Percentiles rank a stretch among this genome's conserved stretches.
These are phyloP conservation scores for Polydrusus tereticollis DNA, from an alignment of 2,888 invertebrate species.

Conservation along the genomic window DNA sequence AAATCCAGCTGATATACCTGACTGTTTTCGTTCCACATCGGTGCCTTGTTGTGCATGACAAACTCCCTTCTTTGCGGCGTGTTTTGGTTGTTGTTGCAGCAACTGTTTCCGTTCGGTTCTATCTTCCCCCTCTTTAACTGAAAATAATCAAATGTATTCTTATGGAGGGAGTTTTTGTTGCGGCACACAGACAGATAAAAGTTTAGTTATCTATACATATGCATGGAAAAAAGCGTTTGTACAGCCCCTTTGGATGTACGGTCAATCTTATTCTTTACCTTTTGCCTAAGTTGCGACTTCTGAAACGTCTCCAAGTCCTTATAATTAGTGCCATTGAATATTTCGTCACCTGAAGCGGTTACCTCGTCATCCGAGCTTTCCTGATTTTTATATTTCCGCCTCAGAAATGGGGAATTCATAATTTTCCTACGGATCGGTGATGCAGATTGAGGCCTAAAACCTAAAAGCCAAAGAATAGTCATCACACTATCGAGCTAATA, in stretches of 20 bases:
- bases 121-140: constrained; percentile 82
- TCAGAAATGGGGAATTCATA: constrained; percentile 87
- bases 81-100: constrained; percentile 64
- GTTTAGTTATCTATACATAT: too few relatives aligned
- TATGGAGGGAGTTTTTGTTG: neutral
- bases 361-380: constrained; percentile 86
- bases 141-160: constrained; percentile 46
- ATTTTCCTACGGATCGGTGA: constrained; percentile 85
- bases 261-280: constrained; percentile 71
- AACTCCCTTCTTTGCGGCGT: constrained; percentile 81
- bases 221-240: too few relatives aligned
- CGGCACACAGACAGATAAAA: too few relatives aligned
- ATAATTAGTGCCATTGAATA: constrained; percentile 80
- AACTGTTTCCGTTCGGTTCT: constrained; percentile 69
- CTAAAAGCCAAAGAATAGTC: too few relatives aligned
- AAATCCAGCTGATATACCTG: constrained; percentile 99
- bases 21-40: constrained; percentile 96
- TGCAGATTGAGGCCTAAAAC: constrained; percentile 81
- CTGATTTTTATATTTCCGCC: constrained; percentile 79
- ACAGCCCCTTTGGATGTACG: too few relatives aligned
- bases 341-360: constrained; percentile 71
- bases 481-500: too few relatives aligned
- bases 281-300: constrained; percentile 90
- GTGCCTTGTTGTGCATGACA: constrained; percentile 95
- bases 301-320: constrained; percentile 92